These are phyloP conservation scores for Coccyzus lansbergi DNA, from an alignment of 2,797 vertebrate genomes.

Conservation along the genomic window DNA sequence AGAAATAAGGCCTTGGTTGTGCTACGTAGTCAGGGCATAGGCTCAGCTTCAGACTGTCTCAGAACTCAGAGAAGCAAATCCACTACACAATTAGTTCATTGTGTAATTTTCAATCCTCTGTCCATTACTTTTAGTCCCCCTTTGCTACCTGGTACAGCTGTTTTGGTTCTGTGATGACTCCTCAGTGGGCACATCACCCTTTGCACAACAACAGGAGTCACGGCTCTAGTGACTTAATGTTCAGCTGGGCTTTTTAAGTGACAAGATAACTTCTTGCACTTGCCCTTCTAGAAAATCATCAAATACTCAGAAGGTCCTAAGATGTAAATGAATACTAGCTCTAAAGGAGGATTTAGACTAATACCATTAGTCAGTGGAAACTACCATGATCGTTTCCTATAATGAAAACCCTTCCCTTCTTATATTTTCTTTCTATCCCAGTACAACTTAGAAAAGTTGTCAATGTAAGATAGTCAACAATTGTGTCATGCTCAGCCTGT, in stretches of 20 bases:
- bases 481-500: background rate
- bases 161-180: background rate
- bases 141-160: background rate
- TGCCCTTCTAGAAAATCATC: background rate
- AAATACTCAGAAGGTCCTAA: background rate
- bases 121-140: background rate
- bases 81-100: background rate
- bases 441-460: background rate
- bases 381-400: background rate
- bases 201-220: background rate
- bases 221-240: background rate
- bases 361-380: background rate
- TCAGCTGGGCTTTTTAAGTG: background rate
- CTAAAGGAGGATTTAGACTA: background rate
- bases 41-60: background rate
- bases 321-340: background rate
- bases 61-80: background rate
- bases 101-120: background rate
- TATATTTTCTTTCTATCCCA: background rate
- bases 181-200: background rate
- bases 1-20: constrained; percentile 12
- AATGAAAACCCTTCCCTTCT: background rate
- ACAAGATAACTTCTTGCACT: background rate
- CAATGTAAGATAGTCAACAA: background rate
- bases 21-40: background rate